These are phyloP conservation scores for Stichodactyla helianthus DNA, from an alignment of 64 coral and sea anemone species.

Conservation along the genomic window DNA sequence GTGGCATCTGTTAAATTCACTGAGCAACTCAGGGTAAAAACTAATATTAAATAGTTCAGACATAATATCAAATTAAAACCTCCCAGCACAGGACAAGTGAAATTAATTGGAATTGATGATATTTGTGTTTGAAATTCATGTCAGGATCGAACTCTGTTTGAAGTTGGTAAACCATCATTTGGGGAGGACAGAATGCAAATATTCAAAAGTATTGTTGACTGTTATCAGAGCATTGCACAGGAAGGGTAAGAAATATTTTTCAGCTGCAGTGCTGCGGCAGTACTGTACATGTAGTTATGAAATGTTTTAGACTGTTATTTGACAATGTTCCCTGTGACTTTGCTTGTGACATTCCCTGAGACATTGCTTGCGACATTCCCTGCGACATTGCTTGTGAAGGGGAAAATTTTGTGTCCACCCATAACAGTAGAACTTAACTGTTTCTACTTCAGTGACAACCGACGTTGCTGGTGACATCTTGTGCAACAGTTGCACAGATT, in stretches of 20 bases:
- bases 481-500: too few species aligned
- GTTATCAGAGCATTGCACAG: slow-evolving; percentile 67
- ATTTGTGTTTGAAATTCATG: not conserved
- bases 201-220: slow-evolving; percentile 73
- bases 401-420: too few species aligned
- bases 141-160: slow-evolving; percentile 63
- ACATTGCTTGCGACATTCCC: too few species aligned
- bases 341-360: too few species aligned
- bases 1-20: slow-evolving; percentile 72
- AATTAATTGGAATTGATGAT: not conserved
- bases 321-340: too few species aligned
- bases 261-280: too few species aligned
- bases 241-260: slow-evolving; percentile 50
- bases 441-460: too few species aligned
- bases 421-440: too few species aligned
- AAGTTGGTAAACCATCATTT: slow-evolving; percentile 66
- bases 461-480: too few species aligned
- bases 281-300: too few species aligned
- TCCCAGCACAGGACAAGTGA: not conserved
- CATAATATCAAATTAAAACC: not conserved
- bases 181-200: slow-evolving; percentile 73
- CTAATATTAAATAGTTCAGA: not conserved
- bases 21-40: slow-evolving; percentile 72
- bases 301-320: too few species aligned
- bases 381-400: too few species aligned